phyloP scores from a whole-genome alignment of 2,888 invertebrate genomes.

The Volucella zonaria region DNA sequence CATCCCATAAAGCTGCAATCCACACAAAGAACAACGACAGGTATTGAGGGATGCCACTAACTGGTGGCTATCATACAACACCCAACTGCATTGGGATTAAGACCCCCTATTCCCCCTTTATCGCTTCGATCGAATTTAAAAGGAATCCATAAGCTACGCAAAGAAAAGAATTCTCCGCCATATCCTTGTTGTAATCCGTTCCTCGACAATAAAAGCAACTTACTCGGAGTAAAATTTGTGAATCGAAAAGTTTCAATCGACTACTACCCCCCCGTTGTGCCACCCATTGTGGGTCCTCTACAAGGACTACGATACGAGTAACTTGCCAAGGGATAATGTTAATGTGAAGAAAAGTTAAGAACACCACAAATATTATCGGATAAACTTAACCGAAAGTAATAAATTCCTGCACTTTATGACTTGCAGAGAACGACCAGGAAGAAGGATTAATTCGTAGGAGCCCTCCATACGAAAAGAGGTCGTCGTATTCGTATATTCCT shows the following conservation, averaged over 20 bases:
- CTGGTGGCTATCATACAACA: background rate
- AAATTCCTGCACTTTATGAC: conserved; percentile 45
- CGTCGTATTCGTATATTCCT: no score
- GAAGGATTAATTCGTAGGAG: conserved; percentile 37
- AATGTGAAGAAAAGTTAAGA: conserved; percentile 42
- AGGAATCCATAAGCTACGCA: conserved; percentile 31
- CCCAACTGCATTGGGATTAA: conserved; percentile 35
- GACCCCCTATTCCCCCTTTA: background rate
- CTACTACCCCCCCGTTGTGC: background rate
- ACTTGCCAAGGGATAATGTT: conserved; percentile 53
- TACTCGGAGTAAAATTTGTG: conserved; percentile 1
- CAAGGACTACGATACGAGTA: conserved; percentile 26
- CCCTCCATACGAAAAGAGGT: background rate
- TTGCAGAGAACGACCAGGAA: background rate
- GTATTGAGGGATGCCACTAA: conserved; percentile 30
- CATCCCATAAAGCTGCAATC: conserved; percentile 45
- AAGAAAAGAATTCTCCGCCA: conserved; percentile 13
- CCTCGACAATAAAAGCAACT: conserved; percentile 9
- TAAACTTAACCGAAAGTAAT: conserved; percentile 54
- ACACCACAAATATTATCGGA: conserved; percentile 63
- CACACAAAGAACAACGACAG: conserved; percentile 5
- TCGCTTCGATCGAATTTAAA: conserved; percentile 45
- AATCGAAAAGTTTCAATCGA: conserved; percentile 34
- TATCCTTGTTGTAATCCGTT: conserved; percentile 24
- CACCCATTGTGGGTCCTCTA: no score